Evolutionary conservation across 2,113 vertebrate species (phyloP).

Genomic region (Mionectes macconnelli): DNA sequence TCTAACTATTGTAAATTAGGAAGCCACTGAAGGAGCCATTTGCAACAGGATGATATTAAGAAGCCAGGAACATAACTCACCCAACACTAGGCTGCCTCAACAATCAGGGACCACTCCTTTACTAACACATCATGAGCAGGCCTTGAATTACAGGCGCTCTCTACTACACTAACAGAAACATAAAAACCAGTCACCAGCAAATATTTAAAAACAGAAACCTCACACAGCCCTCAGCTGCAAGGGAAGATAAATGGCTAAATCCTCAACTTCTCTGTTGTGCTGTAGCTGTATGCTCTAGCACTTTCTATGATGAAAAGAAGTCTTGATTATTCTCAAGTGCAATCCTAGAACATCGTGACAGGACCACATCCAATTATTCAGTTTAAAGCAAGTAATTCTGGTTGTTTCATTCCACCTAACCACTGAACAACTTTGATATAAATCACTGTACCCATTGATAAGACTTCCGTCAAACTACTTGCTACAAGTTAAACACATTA

Average conservation of each 20-base stretch:
- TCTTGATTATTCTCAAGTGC: neutral
- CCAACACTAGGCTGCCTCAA: neutral
- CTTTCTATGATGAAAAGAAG: neutral
- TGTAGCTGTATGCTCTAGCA: neutral
- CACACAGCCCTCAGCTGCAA: neutral
- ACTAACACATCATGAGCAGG: neutral
- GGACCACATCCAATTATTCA: neutral
- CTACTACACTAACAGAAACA: neutral
- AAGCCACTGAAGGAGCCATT: neutral
- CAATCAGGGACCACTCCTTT: neutral
- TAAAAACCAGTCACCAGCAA: neutral
- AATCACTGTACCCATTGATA: neutral
- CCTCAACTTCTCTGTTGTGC: neutral
- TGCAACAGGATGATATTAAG: neutral
- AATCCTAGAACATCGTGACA: neutral
- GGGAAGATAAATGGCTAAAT: neutral
- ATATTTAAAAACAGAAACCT: neutral
- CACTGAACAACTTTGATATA: neutral
- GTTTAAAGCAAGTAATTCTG: neutral
- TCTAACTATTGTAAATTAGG: neutral
- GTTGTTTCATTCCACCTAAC: neutral
- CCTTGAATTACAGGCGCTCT: neutral
- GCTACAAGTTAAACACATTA: neutral
- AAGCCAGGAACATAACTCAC: neutral
- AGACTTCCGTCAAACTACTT: neutral